These are phyloP conservation scores for Ambastaia sidthimunki DNA, from an alignment of 2,797 vertebrate species.

Conservation along the genomic window DNA sequence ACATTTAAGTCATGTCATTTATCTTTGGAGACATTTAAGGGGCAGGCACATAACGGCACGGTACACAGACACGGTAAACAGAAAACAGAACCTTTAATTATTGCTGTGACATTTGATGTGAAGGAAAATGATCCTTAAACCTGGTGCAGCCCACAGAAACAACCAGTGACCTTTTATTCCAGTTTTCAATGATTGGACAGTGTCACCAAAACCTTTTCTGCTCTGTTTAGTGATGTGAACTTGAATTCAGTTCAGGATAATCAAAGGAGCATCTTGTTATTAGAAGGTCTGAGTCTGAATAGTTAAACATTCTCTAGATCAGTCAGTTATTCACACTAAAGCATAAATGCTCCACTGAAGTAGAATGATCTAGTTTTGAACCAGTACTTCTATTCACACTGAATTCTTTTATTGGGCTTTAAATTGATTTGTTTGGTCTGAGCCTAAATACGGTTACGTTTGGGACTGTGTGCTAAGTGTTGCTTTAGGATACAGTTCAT, in stretches of 20 bases:
- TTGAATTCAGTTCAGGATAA: neutral
- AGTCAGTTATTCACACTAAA: constrained; percentile 7
- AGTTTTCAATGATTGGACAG: constrained; percentile 3
- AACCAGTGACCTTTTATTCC: neutral
- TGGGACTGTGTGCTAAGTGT: constrained; percentile 24
- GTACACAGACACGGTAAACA: constrained; percentile 23
- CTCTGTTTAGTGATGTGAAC: neutral
- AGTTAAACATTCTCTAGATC: constrained; percentile 18
- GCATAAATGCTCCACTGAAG: too few relatives aligned
- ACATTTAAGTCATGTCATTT: neutral
- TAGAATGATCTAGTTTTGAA: constrained; percentile 9
- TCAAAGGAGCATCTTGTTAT: neutral
- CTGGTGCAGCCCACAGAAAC: constrained; percentile 3
- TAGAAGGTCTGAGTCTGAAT: neutral
- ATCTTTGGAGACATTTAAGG: constrained; percentile 24
- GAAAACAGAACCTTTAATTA: neutral
- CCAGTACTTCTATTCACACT: constrained; percentile 4
- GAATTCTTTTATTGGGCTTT: constrained; percentile 5
- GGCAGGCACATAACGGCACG: too few relatives aligned
- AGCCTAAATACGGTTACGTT: constrained; percentile 10
- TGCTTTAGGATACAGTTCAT: constrained; percentile 19
- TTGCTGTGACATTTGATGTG: constrained; percentile 36
- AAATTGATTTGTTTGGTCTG: constrained; percentile 20
- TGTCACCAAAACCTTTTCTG: neutral
- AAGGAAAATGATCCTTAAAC: constrained; percentile 31